Base-by-base conservation (phyloP, 37 sponge, comb jelly and placozoan species). In the Halichondria panicea region DNA sequence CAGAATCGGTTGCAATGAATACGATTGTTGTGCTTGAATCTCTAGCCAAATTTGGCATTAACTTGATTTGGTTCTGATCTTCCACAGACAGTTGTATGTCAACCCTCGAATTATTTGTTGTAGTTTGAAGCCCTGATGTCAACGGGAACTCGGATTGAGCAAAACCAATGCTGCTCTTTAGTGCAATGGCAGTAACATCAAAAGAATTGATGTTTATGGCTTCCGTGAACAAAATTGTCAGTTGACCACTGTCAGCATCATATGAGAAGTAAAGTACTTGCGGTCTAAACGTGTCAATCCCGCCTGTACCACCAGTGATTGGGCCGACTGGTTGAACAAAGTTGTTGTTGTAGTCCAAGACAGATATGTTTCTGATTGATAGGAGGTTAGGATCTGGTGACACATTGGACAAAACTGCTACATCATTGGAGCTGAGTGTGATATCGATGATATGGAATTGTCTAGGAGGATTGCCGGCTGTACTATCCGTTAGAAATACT, bases 41-140 rank as follows among this genome's bases (percentile, higher is more conserved):
- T 33, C 85, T 48, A 1, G 77, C 80, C 5, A 95, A 70, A 36
- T 62, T 66, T 18, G 81, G 73, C 28, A 76, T 70, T 18, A 79
- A 71, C 66, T 92, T 95, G 63, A 95, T 85, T n/a, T 65, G 70
- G 69, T 79, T 66, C 40, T 85, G 82, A 32, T 95, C 87, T 31
- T 43, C 63, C 9, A 32, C 70, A 11, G 90, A 66, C 21, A 92
- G 67, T 4, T 68, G 41, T 32, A 95, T 83, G 0, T 36, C 41
- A 24, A 95, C 43, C 18, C 67, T 48, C 22, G 89, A 74, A 0
- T 63, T 39, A 55, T 95, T 86, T 1, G 60, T 55, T 12, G 68
- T 88, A 15, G 94, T 86, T 9, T 43, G 38, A 24, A 82, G 46
- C 2, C 75, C 81, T 70, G 82, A 77, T 0, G 43, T 78, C 3